These are phyloP conservation scores for Platycheirus albimanus DNA, from an alignment of 2,888 invertebrate species.

Conservation along the genomic window DNA sequence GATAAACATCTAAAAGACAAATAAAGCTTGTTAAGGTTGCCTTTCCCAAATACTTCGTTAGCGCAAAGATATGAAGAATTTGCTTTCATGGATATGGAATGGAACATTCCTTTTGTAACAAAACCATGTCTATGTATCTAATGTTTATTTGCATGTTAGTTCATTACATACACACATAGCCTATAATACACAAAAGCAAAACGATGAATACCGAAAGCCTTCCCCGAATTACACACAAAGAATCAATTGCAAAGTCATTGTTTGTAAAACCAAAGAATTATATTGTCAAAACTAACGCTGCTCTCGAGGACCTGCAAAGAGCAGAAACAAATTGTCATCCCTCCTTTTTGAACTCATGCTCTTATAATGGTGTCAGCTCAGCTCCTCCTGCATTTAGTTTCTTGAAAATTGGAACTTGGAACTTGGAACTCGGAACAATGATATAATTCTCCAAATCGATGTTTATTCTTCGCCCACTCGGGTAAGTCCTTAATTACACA, in stretches of 20 bases:
- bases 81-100: neutral
- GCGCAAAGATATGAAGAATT: slow-evolving; percentile 21
- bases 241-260: slow-evolving; percentile 61
- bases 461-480: slow-evolving; percentile 34
- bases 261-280: slow-evolving; percentile 54
- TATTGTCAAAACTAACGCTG: slow-evolving; percentile 52
- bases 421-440: neutral
- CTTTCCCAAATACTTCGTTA: slow-evolving; percentile 30
- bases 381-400: neutral
- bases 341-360: neutral
- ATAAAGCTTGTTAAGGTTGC: slow-evolving; percentile 2
- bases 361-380: too few species aligned
- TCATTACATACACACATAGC: slow-evolving; percentile 38
- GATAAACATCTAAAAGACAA: slow-evolving; percentile 42
- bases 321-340: slow-evolving; percentile 17
- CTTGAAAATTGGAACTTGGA: too few species aligned
- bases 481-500: slow-evolving; percentile 64
- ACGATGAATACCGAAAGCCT: slow-evolving; percentile 32
- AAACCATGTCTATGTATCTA: neutral
- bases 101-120: slow-evolving; percentile 17
- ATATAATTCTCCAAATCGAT: slow-evolving; percentile 33
- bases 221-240: slow-evolving; percentile 42
- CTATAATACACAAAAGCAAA: slow-evolving; percentile 32
- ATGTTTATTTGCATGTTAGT: slow-evolving; percentile 41
- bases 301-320: neutral